Conservation (phyloP, 2,113 vertebrate genomes). For the Sterrhoptilus dennistouni region DNA sequence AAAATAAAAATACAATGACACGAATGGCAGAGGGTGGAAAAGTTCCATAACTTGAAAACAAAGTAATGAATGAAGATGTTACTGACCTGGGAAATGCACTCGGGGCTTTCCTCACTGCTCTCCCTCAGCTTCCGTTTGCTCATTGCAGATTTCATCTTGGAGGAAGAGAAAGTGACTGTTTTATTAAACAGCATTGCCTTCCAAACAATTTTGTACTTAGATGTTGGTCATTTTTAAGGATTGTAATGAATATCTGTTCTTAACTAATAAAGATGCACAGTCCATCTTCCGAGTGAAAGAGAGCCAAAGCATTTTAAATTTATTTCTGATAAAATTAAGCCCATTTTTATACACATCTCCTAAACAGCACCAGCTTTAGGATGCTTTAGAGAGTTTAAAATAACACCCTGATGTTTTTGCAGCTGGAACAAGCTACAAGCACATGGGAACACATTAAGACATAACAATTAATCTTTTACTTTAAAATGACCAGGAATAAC, state of each 20-base stretch:
- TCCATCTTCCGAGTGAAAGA: neutral
- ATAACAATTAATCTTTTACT: neutral
- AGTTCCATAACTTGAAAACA: neutral
- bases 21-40: neutral
- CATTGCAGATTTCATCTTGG: constrained; percentile 61
- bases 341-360: neutral
- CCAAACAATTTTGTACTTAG: fast-evolving
- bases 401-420: neutral
- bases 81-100: constrained; percentile 86
- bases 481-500: neutral
- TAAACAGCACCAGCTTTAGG: neutral
- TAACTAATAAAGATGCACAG: neutral
- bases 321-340: neutral
- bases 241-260: fast-evolving
- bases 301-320: neutral
- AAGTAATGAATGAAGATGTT: neutral
- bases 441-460: fast-evolving
- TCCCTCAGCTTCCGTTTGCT: constrained; percentile 81
- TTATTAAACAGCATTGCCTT: neutral
- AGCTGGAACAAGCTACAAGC: neutral
- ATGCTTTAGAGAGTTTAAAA: neutral
- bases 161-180: neutral
- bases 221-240: neutral
- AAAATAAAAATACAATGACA: fast-evolving
- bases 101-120: constrained; percentile 52